Conservation (phyloP, 2,113 vertebrate genomes). For the Nibea albiflora region DNA sequence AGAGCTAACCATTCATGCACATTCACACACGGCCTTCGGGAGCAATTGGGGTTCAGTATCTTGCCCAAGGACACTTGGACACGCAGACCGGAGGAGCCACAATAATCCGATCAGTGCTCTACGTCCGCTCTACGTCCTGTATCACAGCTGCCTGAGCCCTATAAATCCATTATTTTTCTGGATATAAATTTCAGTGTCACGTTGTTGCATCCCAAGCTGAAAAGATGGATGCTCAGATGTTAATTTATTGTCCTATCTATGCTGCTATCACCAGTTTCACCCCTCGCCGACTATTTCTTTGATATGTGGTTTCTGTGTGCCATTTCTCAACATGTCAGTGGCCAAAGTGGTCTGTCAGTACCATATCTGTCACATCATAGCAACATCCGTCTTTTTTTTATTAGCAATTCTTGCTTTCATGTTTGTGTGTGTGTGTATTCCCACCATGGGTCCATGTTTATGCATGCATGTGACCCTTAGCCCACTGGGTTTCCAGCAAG, state of each 20-base stretch:
- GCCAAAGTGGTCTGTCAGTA: neutral
- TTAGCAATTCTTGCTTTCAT: neutral
- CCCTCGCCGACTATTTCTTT: neutral
- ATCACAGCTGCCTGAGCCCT: too few relatives aligned
- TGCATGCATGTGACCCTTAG: neutral
- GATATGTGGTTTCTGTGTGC: neutral
- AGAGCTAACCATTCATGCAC: too few relatives aligned
- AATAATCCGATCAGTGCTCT: too few relatives aligned
- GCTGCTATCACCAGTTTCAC: neutral
- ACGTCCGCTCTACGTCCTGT: too few relatives aligned
- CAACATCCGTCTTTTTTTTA: neutral
- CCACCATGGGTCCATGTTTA: neutral
- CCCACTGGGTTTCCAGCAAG: constrained; percentile 15
- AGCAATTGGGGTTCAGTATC: too few relatives aligned
- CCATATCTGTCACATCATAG: neutral
- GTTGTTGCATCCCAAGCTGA: neutral
- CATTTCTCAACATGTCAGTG: constrained; percentile 3
- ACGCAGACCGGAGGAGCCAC: too few relatives aligned
- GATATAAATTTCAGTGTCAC: neutral
- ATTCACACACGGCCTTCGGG: too few relatives aligned
- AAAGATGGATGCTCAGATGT: neutral
- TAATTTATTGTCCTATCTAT: neutral
- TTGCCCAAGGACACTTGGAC: too few relatives aligned
- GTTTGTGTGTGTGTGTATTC: constrained; percentile 16
- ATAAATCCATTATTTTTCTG: neutral